Evolutionary conservation across 2,888 invertebrate species (phyloP).

Genomic region (Drosophila putrida): DNA sequence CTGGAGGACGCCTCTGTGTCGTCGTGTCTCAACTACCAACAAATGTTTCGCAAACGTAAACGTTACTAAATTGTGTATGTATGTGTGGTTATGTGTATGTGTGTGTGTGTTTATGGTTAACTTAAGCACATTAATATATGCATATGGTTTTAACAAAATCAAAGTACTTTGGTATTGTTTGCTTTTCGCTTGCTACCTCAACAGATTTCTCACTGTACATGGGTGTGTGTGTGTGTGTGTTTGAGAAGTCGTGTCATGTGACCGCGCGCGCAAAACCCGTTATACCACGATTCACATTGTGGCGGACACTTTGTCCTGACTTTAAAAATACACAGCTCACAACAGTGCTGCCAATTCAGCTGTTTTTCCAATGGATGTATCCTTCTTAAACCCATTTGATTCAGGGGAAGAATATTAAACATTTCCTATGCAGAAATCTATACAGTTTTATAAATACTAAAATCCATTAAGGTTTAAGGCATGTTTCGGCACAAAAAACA

Average conservation of each 20-base stretch:
- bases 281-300: conserved; percentile 57
- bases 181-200: conserved; percentile 72
- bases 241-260: conserved; percentile 70
- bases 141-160: conserved; percentile 47
- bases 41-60: conserved; percentile 57
- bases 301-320: conserved; percentile 46
- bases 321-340: neutral
- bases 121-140: conserved; percentile 26
- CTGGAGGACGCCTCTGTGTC: conserved; percentile 9
- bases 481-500: too few relatives aligned
- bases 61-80: conserved; percentile 39
- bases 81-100: conserved; percentile 10
- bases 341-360: too few relatives aligned
- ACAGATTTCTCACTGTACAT: conserved; percentile 61
- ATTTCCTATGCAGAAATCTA: too few relatives aligned
- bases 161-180: conserved; percentile 44
- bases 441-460: too few relatives aligned
- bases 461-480: too few relatives aligned
- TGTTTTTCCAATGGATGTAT: too few relatives aligned
- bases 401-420: too few relatives aligned
- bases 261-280: conserved; percentile 76
- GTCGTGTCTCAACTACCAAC: conserved; percentile 9
- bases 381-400: too few relatives aligned
- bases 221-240: conserved; percentile 32
- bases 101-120: conserved; percentile 6